phyloP scores from a whole-genome alignment of 2,113 vertebrate genomes.

The Pteruthius melanotis region DNA sequence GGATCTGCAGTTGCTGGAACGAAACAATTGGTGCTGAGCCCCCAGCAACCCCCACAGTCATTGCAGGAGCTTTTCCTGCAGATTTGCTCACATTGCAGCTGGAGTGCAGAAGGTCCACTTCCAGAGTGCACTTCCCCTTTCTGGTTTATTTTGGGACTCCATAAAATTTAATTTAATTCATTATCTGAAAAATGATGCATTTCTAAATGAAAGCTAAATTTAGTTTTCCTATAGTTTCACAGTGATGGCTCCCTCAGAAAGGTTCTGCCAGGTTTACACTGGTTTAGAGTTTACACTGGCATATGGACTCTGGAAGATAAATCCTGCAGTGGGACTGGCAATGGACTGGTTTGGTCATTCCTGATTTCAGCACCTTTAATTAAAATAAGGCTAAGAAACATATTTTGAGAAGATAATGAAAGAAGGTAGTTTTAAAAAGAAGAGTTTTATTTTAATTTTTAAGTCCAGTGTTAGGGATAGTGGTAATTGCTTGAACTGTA shows the following conservation, averaged over 20 bases:
- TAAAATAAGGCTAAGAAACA: neutral
- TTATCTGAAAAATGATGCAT: neutral
- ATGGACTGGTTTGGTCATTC: neutral
- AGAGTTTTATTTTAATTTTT: neutral
- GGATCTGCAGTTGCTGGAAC: neutral
- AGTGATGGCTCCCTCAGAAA: neutral
- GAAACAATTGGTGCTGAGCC: neutral
- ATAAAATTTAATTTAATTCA: neutral
- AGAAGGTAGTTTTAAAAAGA: neutral
- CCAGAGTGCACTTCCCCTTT: neutral
- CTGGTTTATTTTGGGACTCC: neutral
- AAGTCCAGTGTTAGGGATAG: neutral
- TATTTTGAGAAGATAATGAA: neutral
- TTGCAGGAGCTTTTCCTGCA: neutral
- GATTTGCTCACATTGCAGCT: neutral
- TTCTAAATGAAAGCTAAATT: neutral
- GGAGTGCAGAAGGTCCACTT: neutral
- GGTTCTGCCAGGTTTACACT: neutral
- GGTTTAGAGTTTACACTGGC: neutral
- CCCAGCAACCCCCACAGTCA: fast-evolving
- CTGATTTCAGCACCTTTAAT: neutral
- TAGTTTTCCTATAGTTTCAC: neutral
- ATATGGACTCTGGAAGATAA: neutral
- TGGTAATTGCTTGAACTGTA: neutral
- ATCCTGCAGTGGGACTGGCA: neutral